phyloP scores from a whole-genome alignment of 2,888 invertebrate species.

The Cosmorhoe ocellata region DNA sequence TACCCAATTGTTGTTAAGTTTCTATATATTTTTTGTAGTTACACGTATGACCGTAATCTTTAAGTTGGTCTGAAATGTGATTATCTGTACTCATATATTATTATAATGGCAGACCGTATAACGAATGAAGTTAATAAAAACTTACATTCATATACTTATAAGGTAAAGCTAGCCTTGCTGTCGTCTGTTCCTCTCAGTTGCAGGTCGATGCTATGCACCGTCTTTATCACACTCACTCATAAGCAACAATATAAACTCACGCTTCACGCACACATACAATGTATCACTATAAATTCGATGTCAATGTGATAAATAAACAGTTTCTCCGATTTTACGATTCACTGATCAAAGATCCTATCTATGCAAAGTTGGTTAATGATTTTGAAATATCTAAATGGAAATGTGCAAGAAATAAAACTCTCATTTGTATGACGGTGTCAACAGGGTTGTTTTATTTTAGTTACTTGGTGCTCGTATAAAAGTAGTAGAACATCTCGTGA shows the following conservation, averaged over 20 bases:
- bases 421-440: conserved; percentile 1
- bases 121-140: conserved; percentile 79
- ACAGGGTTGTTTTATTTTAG: neutral
- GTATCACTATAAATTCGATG: conserved; percentile 51
- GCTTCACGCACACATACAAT: conserved; percentile 45
- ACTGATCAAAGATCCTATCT: conserved; percentile 76
- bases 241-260: conserved; percentile 59
- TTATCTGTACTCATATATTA: conserved; percentile 71
- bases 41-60: too few relatives aligned
- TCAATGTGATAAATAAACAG: conserved; percentile 79
- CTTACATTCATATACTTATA: conserved; percentile 77
- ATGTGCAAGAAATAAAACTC: conserved; percentile 20
- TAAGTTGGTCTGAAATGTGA: conserved; percentile 59
- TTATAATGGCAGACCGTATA: conserved; percentile 74
- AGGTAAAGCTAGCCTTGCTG: conserved; percentile 78
- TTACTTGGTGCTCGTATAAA: too few relatives aligned
- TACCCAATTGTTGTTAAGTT: too few relatives aligned
- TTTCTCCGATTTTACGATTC: conserved; percentile 80
- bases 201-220: conserved; percentile 51
- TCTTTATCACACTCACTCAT: conserved; percentile 77
- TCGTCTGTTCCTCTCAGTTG: conserved; percentile 62
- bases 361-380: conserved; percentile 73
- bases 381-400: conserved; percentile 55
- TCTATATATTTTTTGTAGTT: too few relatives aligned
- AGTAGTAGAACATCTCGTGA: too few relatives aligned